These are phyloP conservation scores for Tenrec ecaudatus DNA, from an alignment of 2,113 vertebrate species.

Conservation along the genomic window DNA sequence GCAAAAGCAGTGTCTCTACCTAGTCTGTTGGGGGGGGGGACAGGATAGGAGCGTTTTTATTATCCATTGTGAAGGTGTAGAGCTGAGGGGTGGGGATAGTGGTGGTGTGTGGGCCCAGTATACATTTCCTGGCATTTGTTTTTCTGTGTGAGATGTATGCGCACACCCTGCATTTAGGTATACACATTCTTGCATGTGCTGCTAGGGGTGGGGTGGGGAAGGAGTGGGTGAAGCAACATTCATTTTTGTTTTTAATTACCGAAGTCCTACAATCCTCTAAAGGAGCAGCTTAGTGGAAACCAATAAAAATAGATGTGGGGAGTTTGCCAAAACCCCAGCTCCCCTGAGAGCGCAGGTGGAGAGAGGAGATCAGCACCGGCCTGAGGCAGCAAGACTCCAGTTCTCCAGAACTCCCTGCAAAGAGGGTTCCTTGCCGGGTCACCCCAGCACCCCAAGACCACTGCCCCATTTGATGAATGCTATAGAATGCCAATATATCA, in stretches of 20 bases:
- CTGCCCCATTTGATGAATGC: slow-evolving; percentile 79
- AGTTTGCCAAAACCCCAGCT: slow-evolving; percentile 88
- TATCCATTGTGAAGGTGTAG: neutral
- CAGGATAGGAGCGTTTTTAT: neutral
- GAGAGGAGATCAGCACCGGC: slow-evolving; percentile 85
- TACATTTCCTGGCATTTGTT: neutral
- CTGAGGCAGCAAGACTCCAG: slow-evolving; percentile 74
- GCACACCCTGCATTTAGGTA: neutral
- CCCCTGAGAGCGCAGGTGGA: slow-evolving; percentile 90
- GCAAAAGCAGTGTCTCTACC: neutral
- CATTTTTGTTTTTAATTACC: slow-evolving; percentile 84
- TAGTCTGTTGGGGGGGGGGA: neutral
- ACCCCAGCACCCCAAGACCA: slow-evolving; percentile 44
- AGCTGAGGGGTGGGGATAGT: no score
- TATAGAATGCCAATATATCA: slow-evolving; percentile 80
- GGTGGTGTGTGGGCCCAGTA: neutral
- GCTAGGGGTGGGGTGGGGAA: neutral
- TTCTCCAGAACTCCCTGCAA: slow-evolving; percentile 73
- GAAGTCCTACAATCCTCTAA: slow-evolving; percentile 82
- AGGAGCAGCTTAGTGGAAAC: slow-evolving; percentile 88
- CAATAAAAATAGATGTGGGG: slow-evolving; percentile 86
- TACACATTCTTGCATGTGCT: neutral
- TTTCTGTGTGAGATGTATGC: neutral
- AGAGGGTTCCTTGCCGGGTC: slow-evolving; percentile 18
- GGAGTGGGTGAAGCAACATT: slow-evolving; percentile 63